Percentiles rank a stretch among this genome's conserved stretches.
These are phyloP conservation scores for Chaetorhynchus papuensis DNA, from an alignment of 2,113 vertebrate genomes.

Conservation along the genomic window DNA sequence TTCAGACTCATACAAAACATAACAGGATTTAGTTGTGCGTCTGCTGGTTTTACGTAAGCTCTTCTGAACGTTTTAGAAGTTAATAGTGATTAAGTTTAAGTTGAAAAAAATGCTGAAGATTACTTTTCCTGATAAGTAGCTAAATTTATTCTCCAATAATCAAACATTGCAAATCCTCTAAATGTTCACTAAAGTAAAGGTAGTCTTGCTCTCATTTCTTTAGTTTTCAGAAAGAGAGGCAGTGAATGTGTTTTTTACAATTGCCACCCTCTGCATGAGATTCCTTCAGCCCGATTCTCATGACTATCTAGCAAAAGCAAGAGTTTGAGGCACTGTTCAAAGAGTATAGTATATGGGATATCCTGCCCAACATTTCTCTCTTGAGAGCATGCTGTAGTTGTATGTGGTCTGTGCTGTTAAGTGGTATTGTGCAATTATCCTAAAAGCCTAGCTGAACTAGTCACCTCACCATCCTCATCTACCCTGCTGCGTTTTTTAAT, in stretches of 20 bases:
- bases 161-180: background rate
- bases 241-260: background rate
- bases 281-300: background rate
- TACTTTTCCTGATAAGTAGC: background rate
- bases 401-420: background rate
- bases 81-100: background rate
- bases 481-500: background rate
- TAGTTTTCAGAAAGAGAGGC: background rate
- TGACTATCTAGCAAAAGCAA: background rate
- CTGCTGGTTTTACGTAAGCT: background rate
- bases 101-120: background rate
- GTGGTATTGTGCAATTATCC: background rate
- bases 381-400: background rate
- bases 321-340: background rate
- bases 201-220: background rate
- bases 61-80: background rate
- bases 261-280: background rate
- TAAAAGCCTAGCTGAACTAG: background rate
- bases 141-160: background rate
- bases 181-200: background rate
- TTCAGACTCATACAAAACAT: background rate
- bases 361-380: background rate
- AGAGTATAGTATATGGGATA: background rate
- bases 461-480: background rate
- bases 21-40: background rate